Conservation (phyloP, 2,797 vertebrate genomes). For the Cynodonichthys magdalenae region DNA sequence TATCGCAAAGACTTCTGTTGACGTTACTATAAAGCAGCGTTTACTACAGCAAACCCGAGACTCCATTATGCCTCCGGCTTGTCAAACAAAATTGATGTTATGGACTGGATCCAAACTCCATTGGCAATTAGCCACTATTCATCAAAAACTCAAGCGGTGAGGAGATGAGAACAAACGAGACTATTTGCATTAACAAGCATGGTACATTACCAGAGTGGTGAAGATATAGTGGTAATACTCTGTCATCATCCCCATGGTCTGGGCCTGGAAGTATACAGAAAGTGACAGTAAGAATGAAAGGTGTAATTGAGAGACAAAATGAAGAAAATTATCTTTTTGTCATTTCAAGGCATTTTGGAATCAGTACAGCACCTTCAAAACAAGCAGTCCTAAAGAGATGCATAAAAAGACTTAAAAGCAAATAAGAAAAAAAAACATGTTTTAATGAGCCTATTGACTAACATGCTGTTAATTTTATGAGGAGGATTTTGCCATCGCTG, state of each 20-base stretch:
- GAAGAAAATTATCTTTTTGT: conserved; percentile 44
- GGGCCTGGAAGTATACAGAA: conserved; percentile 83
- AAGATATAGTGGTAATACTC: conserved; percentile 99
- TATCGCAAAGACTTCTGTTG: conserved; percentile 62
- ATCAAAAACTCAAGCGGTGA: conserved; percentile 67
- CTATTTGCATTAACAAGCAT: conserved; percentile 72
- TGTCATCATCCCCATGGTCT: conserved; percentile 99
- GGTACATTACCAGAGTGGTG: conserved; percentile 97
- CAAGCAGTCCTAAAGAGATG: conserved; percentile 32
- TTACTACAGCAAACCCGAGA: conserved; percentile 62
- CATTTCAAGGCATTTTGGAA: conserved; percentile 48
- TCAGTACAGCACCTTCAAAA: conserved; percentile 34
- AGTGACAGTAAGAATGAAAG: conserved; percentile 41
- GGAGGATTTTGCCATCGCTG: conserved; percentile 7
- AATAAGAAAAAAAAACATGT: not conserved
- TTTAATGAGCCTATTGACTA: conserved; percentile 47
- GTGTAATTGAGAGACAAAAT: conserved; percentile 30
- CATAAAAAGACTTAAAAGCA: not conserved
- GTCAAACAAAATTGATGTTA: conserved; percentile 79
- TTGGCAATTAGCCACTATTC: conserved; percentile 78
- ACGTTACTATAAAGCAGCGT: conserved; percentile 63
- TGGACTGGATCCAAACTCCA: conserved; percentile 72
- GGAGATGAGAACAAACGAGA: conserved; percentile 69
- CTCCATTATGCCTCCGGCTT: conserved; percentile 73
- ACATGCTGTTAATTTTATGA: conserved; percentile 16